A percentile compares a stretch with the other conserved stretches of the same genome.
Evolutionary conservation across 2,888 invertebrate species (phyloP).

Genomic region (Tipula vernalis): DNA sequence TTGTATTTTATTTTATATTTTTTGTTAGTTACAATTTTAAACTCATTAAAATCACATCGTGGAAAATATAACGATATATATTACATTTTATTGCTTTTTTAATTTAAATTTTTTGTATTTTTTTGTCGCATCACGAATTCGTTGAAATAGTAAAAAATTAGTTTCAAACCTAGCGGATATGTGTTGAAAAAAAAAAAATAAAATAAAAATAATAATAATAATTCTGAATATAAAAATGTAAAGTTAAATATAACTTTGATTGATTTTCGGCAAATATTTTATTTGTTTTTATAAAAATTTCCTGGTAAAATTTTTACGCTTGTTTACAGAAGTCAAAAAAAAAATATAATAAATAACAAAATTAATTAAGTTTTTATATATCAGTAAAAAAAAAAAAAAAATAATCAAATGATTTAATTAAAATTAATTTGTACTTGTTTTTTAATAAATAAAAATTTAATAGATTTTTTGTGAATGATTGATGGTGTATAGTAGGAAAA

Average conservation of each 20-base stretch:
- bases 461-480: neutral
- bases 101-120: neutral
- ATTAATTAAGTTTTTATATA: neutral
- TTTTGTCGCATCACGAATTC: neutral
- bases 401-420: neutral
- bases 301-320: neutral
- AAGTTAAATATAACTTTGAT: neutral
- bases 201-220: no score
- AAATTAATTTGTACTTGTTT: neutral
- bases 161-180: neutral
- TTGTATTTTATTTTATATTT: neutral
- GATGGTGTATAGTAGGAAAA: neutral
- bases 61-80: neutral
- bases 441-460: neutral
- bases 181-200: neutral
- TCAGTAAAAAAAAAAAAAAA: neutral
- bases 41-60: neutral
- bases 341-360: neutral
- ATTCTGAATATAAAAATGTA: neutral
- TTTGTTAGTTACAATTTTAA: neutral
- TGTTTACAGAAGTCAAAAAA: neutral
- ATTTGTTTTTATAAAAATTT: neutral
- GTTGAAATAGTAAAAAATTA: neutral
- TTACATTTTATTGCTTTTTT: neutral
- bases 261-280: neutral